Conservation (phyloP, 2,113 vertebrate species). For the Nycticebus coucang region DNA sequence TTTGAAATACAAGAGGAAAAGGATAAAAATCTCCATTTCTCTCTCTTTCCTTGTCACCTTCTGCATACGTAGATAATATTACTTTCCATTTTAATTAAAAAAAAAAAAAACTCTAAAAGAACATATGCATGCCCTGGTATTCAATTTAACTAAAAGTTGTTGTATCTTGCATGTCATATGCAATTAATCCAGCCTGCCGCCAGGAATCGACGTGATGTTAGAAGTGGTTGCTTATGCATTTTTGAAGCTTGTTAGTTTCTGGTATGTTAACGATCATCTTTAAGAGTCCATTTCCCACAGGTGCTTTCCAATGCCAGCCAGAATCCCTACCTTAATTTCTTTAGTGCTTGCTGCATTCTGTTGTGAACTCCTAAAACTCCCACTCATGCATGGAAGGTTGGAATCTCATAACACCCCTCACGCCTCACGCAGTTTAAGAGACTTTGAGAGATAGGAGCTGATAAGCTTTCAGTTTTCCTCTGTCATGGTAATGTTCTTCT, state of each 20-base stretch:
- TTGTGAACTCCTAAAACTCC: not conserved
- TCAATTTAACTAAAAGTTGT: rapidly evolving
- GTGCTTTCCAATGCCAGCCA: not conserved
- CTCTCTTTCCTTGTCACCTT: not conserved
- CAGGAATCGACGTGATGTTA: not conserved
- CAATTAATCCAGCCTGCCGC: not conserved
- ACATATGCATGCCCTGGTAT: not conserved
- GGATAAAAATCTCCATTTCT: not conserved
- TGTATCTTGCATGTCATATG: not conserved
- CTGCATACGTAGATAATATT: not conserved
- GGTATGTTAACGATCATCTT: not conserved
- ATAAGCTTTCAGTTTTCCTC: not conserved
- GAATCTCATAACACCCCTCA: not conserved
- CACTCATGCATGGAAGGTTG: not conserved
- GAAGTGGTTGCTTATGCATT: not conserved
- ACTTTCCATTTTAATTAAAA: not conserved
- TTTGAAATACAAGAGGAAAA: not conserved
- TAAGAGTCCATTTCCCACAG: not conserved
- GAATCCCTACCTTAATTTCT: not conserved
- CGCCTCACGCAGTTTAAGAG: not conserved
- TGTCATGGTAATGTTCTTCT: not conserved
- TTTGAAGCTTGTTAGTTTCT: conserved; percentile 45
- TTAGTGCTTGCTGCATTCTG: conserved; percentile 16
- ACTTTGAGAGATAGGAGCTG: not conserved
- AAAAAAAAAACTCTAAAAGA: not conserved